Evolutionary conservation across 2,888 invertebrate species (phyloP).

Genomic region (Meta bourneti): DNA sequence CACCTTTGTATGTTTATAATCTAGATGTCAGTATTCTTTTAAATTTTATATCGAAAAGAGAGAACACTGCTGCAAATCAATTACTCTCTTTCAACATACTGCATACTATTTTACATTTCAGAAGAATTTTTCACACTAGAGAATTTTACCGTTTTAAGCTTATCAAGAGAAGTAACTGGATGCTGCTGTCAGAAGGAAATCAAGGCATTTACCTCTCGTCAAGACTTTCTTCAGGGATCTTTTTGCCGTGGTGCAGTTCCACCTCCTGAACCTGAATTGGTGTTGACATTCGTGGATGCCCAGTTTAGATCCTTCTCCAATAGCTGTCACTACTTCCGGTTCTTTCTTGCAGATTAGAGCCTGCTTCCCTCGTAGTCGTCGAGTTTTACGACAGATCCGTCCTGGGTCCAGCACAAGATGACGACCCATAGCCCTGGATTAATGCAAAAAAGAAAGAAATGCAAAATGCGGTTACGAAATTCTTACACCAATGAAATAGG

Average conservation of each 20-base stretch:
- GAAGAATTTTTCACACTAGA: too few relatives aligned
- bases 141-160: too few relatives aligned
- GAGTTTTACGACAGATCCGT: conserved; percentile 92
- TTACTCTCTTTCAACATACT: too few relatives aligned
- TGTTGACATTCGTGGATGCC: conserved; percentile 92
- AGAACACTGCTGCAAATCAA: too few relatives aligned
- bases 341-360: conserved; percentile 88
- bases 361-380: conserved; percentile 87
- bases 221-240: conserved; percentile 91
- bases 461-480: neutral
- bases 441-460: neutral
- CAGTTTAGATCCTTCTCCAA: conserved; percentile 89
- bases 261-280: conserved; percentile 91
- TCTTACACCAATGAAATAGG: neutral
- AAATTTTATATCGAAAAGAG: too few relatives aligned
- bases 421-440: conserved; percentile 83
- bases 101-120: too few relatives aligned
- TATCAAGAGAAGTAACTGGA: too few relatives aligned
- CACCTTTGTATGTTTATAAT: too few relatives aligned
- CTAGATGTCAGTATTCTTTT: too few relatives aligned
- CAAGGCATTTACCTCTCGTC: conserved; percentile 86
- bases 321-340: conserved; percentile 88
- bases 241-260: conserved; percentile 93
- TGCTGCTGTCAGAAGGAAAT: too few relatives aligned
- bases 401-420: conserved; percentile 94